Evolutionary conservation across 1,140 invertebrate species (phyloP), one percentile per base, ranked within the genome.

Genomic region (Temnothorax longispinosus): DNA sequence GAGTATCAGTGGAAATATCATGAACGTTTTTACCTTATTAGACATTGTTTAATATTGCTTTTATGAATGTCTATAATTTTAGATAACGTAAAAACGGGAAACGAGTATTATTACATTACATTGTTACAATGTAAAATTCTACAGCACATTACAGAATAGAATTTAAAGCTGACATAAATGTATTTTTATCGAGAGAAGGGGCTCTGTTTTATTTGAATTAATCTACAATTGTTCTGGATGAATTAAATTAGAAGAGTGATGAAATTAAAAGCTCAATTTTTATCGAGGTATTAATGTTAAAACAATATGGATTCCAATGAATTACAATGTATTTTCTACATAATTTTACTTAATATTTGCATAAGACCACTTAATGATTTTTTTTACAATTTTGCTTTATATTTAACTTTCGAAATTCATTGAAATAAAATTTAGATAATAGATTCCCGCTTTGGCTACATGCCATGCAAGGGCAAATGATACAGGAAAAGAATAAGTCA

Each of bases 401-500:
- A 65, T 86, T 91, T 90, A 88, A 89, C 85, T 91, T 87, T 56
- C 32, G 38, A 81, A 67, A 52, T 60, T 84, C 58, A 82, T 88
- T 75, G 80, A 89, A 88, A 90, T 93, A 91, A 90, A 93, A 88
- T 92, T 92, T 87, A 77, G 75, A 85, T 88, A 92, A 92, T 93
- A 89, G 92, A 93, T 93, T 81, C 85, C 71, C 54, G 72, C 77
- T 91, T 87, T 92, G 91, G 91, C 88, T 32, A 15, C 2, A 4
- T n/a, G 88, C 89, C 92, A 92, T 74, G 58, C 56, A 56, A 78
- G 35, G 13, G 11, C 15, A 54, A 50, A 56, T 3, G 67, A 11
- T 1, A 41, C 21, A 10, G 6, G 10, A 47, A 54, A 38, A 21
- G 27, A 47, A n/a, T n/a, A 84, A 84, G 41, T 72, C 52, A 72